Evolutionary conservation across 37 sponge, comb jelly and placozoan genomes (phyloP).

Genomic region (Diacarnus erythraeanus): DNA sequence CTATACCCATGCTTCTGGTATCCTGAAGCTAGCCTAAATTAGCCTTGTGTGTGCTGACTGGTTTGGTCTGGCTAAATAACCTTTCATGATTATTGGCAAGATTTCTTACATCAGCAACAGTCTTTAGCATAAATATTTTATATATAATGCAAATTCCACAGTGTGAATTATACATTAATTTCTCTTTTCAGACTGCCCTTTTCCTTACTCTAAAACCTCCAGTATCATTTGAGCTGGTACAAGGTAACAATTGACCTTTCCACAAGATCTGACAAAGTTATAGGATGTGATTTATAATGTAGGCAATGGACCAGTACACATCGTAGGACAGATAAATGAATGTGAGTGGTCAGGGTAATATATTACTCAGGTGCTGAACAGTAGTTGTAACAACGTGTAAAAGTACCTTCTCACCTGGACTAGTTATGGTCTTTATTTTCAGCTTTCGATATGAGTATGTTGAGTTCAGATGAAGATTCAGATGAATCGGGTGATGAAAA

Average conservation of each 20-base stretch:
- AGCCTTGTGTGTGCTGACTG: background rate
- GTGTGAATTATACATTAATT: background rate
- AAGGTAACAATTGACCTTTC: constrained; percentile 10
- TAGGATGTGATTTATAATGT: background rate
- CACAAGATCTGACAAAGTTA: too few species aligned
- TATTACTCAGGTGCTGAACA: too few species aligned
- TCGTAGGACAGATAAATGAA: constrained; percentile 21
- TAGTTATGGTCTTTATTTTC: background rate
- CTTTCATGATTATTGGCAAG: background rate
- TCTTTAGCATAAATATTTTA: background rate
- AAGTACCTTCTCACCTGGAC: background rate
- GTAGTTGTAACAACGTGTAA: too few species aligned
- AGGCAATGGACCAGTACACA: constrained; percentile 54
- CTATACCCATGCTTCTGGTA: background rate
- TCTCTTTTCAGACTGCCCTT: constrained; percentile 20
- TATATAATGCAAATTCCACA: background rate
- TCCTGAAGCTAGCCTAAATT: constrained; percentile 30
- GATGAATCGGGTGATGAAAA: constrained; percentile 1
- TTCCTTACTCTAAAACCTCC: constrained; percentile 46
- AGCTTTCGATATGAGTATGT: background rate
- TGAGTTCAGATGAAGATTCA: constrained; percentile 3
- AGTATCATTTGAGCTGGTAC: constrained; percentile 28
- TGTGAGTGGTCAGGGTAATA: constrained; percentile 14
- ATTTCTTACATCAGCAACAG: constrained; percentile 20
- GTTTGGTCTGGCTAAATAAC: constrained; percentile 25